Percentiles rank a stretch among this genome's conserved stretches.
Conservation (phyloP, 2,113 vertebrate species). For the Alligator sinensis region DNA sequence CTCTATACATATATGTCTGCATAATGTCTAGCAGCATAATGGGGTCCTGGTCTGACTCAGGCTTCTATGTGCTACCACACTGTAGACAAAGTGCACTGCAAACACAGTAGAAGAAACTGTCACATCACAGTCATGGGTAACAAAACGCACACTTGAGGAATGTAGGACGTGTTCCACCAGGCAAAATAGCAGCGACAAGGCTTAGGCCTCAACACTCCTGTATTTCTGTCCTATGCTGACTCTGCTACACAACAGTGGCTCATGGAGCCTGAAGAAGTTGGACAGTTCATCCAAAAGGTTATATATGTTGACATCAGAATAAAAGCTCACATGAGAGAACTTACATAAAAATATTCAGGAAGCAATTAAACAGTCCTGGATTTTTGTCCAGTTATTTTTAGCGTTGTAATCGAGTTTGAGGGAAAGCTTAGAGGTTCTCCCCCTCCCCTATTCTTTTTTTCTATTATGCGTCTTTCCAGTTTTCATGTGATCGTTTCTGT, state of each 20-base stretch:
- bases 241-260: background rate
- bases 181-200: background rate
- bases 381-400: background rate
- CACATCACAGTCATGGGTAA: background rate
- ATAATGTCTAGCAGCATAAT: background rate
- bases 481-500: conserved; percentile 13
- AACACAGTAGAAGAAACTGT: background rate
- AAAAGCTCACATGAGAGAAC: background rate
- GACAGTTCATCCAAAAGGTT: background rate
- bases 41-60: conserved; percentile 21
- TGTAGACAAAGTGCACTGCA: background rate
- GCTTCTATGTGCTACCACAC: conserved; percentile 10
- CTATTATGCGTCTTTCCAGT: conserved; percentile 11
- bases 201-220: background rate
- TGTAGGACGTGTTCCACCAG: background rate
- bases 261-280: background rate
- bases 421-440: background rate
- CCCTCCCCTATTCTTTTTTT: background rate
- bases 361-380: background rate
- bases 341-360: background rate
- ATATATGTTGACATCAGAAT: background rate
- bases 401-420: background rate
- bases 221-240: accelerated
- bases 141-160: background rate
- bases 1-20: conserved; percentile 14